Conservation (phyloP, 2,797 vertebrate species). For the Phataginus tricuspis region DNA sequence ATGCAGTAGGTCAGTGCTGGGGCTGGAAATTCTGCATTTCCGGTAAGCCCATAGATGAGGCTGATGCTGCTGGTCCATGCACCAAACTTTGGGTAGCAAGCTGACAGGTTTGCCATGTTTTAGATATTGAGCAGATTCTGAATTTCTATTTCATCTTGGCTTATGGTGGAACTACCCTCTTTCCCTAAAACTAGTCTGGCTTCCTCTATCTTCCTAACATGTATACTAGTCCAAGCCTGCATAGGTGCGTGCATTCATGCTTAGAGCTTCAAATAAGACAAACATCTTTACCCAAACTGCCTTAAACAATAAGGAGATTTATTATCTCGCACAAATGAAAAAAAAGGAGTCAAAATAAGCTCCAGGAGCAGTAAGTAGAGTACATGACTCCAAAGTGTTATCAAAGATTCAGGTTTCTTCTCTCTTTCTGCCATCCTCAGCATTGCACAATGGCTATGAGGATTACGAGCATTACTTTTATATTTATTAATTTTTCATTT, state of each 20-base stretch:
- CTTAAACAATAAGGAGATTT: neutral
- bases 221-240: neutral
- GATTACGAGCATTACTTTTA: neutral
- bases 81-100: neutral
- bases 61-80: neutral
- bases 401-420: neutral
- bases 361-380: neutral
- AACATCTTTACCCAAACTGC: neutral
- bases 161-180: neutral
- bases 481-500: too few species aligned
- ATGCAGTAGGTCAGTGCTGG: neutral
- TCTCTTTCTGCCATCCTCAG: neutral
- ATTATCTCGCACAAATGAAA: neutral
- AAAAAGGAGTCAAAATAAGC: neutral
- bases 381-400: neutral
- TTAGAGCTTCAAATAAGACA: neutral
- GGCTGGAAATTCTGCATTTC: neutral
- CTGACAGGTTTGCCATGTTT: neutral
- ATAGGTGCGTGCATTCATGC: neutral
- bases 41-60: neutral
- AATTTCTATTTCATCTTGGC: neutral
- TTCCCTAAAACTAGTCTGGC: constrained; percentile 5
- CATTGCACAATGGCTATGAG: neutral
- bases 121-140: neutral
- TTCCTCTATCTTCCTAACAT: neutral